Conservation (phyloP, 2,888 invertebrate genomes). For the Leucoma salicis region DNA sequence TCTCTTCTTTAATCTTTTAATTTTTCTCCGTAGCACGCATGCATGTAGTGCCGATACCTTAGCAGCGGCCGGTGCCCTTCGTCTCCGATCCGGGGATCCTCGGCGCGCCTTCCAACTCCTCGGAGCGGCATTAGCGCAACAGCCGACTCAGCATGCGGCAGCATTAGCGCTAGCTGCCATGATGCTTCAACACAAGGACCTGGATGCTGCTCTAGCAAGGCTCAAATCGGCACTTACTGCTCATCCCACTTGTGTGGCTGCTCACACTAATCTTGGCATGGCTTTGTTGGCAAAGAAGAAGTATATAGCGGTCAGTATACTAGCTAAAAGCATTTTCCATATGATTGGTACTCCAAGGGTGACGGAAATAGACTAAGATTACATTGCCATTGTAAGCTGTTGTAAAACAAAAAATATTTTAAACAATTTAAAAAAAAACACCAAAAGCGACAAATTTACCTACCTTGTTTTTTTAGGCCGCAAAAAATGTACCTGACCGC, state of each 20-base stretch:
- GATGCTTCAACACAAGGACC: conserved; percentile 76
- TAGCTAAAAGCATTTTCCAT: no score
- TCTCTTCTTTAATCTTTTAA: no score
- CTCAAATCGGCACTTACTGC: conserved; percentile 72
- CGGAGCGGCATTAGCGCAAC: conserved; percentile 75
- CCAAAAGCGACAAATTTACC: no score
- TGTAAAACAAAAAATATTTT: no score
- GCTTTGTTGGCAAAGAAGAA: conserved; percentile 71
- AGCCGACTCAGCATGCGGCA: conserved; percentile 71
- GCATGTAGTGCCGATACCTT: conserved; percentile 77
- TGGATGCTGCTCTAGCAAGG: conserved; percentile 71
- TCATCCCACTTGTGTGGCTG: conserved; percentile 70
- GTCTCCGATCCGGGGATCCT: conserved; percentile 73
- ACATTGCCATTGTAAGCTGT: no score
- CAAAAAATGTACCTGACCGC: no score
- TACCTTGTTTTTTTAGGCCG: no score
- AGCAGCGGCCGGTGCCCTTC: conserved; percentile 74
- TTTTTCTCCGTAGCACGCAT: conserved; percentile 35
- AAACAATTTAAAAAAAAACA: no score
- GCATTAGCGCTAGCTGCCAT: conserved; percentile 78
- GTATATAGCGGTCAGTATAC: conserved; percentile 64
- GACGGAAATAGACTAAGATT: no score
- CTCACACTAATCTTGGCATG: conserved; percentile 66
- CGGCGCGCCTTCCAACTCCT: conserved; percentile 79
- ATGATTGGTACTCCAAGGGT: no score